Conservation (phyloP, 92 coral and sea anemone species). For the Epizoanthus ramosus region DNA sequence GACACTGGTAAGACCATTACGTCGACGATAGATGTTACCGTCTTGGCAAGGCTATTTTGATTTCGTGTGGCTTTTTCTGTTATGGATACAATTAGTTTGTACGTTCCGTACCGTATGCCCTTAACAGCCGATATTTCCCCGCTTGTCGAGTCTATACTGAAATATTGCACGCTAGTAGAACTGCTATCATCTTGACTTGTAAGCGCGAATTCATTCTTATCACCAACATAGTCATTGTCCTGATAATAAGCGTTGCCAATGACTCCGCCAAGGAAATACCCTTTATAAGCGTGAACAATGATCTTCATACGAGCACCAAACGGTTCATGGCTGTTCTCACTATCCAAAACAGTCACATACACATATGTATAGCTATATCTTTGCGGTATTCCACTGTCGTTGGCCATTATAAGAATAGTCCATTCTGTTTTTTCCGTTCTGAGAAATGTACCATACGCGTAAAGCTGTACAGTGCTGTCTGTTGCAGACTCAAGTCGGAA, state of each 20-base stretch:
- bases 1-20: slow-evolving; percentile 72
- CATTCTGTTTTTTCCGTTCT: slow-evolving; percentile 69
- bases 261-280: slow-evolving; percentile 77
- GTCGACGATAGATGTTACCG: slow-evolving; percentile 56
- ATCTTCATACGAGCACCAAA: slow-evolving; percentile 69
- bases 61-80: slow-evolving; percentile 57
- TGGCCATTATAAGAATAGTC: slow-evolving; percentile 65
- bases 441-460: slow-evolving; percentile 55
- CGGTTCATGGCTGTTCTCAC: slow-evolving; percentile 64
- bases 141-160: slow-evolving; percentile 63
- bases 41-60: slow-evolving; percentile 53
- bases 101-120: slow-evolving; percentile 61
- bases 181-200: slow-evolving; percentile 39
- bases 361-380: slow-evolving; percentile 61
- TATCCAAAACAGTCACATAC: slow-evolving; percentile 71
- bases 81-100: slow-evolving; percentile 58
- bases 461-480: slow-evolving; percentile 58
- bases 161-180: slow-evolving; percentile 57
- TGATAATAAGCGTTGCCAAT: slow-evolving; percentile 78
- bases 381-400: slow-evolving; percentile 73
- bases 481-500: slow-evolving; percentile 61
- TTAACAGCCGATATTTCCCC: slow-evolving; percentile 71
- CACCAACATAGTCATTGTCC: slow-evolving; percentile 83
- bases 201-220: slow-evolving; percentile 62
- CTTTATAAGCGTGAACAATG: slow-evolving; percentile 76